Conservation (phyloP, 1,140 invertebrate species). For the Pectinophora gossypiella region DNA sequence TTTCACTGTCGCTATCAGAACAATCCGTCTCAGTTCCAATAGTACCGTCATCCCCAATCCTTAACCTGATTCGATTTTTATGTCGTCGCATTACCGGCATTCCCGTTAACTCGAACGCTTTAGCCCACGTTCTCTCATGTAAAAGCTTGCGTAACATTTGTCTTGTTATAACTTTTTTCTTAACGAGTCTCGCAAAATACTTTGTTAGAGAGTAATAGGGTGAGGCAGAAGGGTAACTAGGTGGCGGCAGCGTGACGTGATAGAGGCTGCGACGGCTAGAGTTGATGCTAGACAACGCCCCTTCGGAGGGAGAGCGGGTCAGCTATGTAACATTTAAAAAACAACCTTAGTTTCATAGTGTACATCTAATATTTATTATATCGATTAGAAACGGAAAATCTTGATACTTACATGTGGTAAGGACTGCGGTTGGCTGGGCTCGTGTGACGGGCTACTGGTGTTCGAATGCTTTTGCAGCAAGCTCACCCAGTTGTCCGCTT, state of each 20-base stretch:
- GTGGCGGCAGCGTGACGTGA: slow-evolving; percentile 77
- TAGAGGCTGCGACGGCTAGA: slow-evolving; percentile 70
- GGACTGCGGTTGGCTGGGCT: slow-evolving; percentile 64
- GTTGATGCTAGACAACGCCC: slow-evolving; percentile 70
- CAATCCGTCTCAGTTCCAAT: slow-evolving; percentile 72
- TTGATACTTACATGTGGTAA: slow-evolving; percentile 65
- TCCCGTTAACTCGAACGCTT: slow-evolving; percentile 69
- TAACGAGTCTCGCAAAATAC: slow-evolving; percentile 84
- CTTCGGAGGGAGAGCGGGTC: slow-evolving; percentile 70
- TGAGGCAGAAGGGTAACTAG: slow-evolving; percentile 79
- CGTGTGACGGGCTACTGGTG: slow-evolving; percentile 54
- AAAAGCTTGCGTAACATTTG: slow-evolving; percentile 84
- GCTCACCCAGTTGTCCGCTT: slow-evolving; percentile 92
- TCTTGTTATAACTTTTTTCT: slow-evolving; percentile 81
- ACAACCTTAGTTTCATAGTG: slow-evolving; percentile 24
- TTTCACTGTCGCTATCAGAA: slow-evolving; percentile 58
- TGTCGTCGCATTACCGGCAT: slow-evolving; percentile 75
- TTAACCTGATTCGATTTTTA: slow-evolving; percentile 75
- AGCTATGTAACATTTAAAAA: slow-evolving; percentile 49
- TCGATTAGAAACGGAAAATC: not conserved
- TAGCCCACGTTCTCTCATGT: slow-evolving; percentile 64
- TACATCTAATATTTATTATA: not conserved
- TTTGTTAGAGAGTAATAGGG: slow-evolving; percentile 84
- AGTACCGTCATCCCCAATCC: slow-evolving; percentile 69
- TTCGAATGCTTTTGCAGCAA: slow-evolving; percentile 82